Evolutionary conservation across 2,113 vertebrate species (phyloP).

Genomic region (Platycercus adscitus): DNA sequence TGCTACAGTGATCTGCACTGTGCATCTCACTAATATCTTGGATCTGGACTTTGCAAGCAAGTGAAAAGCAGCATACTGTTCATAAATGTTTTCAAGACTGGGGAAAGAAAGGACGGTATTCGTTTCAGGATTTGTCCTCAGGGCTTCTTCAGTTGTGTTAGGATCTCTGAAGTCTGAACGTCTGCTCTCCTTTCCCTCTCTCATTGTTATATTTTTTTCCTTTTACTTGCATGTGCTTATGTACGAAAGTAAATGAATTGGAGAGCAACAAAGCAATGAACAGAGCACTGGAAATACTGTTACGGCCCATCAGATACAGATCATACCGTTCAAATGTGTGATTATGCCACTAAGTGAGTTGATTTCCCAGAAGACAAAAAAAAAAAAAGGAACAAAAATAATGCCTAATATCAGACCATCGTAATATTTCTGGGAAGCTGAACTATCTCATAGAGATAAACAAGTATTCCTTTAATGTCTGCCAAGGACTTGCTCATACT

Average conservation of each 20-base stretch:
- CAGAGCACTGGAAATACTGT: neutral
- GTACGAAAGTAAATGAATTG: neutral
- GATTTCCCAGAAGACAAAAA: neutral
- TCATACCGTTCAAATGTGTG: neutral
- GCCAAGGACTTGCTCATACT: neutral
- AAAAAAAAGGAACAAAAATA: neutral
- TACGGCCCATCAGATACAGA: neutral
- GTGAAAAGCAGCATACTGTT: neutral
- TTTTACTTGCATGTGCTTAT: neutral
- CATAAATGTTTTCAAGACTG: neutral
- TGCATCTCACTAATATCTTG: neutral
- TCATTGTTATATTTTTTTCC: neutral
- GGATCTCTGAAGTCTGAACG: neutral
- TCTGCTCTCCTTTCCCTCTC: neutral
- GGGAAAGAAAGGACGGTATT: neutral
- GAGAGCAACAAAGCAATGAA: neutral
- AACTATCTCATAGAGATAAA: neutral
- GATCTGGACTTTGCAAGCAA: neutral
- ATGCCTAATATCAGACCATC: neutral
- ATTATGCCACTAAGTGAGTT: neutral
- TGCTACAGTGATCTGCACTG: neutral
- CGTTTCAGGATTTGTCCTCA: neutral
- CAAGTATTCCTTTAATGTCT: neutral
- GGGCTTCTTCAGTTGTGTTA: neutral
- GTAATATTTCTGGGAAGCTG: neutral